phyloP scores from a whole-genome alignment of 2,113 vertebrate species.

The Gymnorhina tibicen region DNA sequence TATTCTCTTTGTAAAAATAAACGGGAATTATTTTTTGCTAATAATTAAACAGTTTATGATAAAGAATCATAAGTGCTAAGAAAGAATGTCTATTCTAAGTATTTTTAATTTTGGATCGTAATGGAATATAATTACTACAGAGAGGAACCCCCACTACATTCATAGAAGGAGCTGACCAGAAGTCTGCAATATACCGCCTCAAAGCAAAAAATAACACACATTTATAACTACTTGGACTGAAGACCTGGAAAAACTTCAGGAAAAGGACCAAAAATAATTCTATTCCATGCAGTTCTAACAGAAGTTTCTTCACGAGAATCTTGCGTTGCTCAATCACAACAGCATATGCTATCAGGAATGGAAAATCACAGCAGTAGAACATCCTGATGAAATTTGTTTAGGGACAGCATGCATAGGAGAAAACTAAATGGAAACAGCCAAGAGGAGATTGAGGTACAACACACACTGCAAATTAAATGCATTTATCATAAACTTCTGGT shows the following conservation, averaged over 20 bases:
- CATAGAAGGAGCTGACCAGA: not conserved
- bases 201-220: not conserved
- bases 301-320: not conserved
- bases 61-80: not conserved
- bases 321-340: not conserved
- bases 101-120: not conserved
- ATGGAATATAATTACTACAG: not conserved
- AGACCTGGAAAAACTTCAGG: not conserved
- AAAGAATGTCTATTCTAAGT: not conserved
- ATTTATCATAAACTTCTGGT: not conserved
- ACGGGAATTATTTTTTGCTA: not conserved
- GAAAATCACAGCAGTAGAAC: not conserved
- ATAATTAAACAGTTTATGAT: not conserved
- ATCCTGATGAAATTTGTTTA: not conserved
- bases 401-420: accelerated
- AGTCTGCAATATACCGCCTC: not conserved
- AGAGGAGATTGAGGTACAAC: not conserved
- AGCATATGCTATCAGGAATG: not conserved
- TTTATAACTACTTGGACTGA: not conserved
- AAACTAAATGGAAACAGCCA: not conserved
- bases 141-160: not conserved
- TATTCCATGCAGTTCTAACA: not conserved
- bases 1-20: not conserved
- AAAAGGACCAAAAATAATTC: not conserved
- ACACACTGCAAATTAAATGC: not conserved